These are phyloP conservation scores for Empis stercorea DNA, from an alignment of 2,888 invertebrate species.

Conservation along the genomic window DNA sequence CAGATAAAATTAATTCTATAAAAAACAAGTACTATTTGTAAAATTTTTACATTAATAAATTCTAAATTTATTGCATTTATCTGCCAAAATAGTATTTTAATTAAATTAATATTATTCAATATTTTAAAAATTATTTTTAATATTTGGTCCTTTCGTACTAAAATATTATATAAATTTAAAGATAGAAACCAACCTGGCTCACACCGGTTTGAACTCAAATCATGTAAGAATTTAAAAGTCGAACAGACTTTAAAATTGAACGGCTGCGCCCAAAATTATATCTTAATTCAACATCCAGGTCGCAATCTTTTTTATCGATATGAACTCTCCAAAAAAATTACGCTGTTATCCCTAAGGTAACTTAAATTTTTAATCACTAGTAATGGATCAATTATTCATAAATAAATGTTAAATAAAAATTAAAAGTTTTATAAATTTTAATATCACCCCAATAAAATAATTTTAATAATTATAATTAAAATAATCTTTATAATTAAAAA, in stretches of 20 bases:
- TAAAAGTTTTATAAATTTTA: slow-evolving; percentile 47
- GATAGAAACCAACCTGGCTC: slow-evolving; percentile 79
- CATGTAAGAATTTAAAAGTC: slow-evolving; percentile 71
- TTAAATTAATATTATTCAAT: slow-evolving; percentile 22
- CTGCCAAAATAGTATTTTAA: slow-evolving; percentile 46
- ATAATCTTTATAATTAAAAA: slow-evolving; percentile 31
- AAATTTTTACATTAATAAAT: slow-evolving; percentile 45
- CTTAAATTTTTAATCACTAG: slow-evolving; percentile 52
- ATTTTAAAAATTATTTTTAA: slow-evolving; percentile 38
- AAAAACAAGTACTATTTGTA: slow-evolving; percentile 44
- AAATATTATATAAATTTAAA: slow-evolving; percentile 45
- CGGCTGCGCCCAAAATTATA: slow-evolving; percentile 49
- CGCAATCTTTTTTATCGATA: slow-evolving; percentile 62
- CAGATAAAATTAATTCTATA: slow-evolving; percentile 36
- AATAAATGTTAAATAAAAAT: slow-evolving; percentile 32
- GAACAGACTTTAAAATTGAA: slow-evolving; percentile 58
- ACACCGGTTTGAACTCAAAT: slow-evolving; percentile 81
- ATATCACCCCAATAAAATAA: slow-evolving; percentile 53
- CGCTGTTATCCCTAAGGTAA: slow-evolving; percentile 79
- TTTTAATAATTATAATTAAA: slow-evolving; percentile 24
- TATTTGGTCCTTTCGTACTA: slow-evolving; percentile 70
- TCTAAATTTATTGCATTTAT: slow-evolving; percentile 60
- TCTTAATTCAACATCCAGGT: slow-evolving; percentile 85
- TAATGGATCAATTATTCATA: slow-evolving; percentile 43
- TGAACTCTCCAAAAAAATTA: slow-evolving; percentile 63